phyloP scores from a whole-genome alignment of 2,797 vertebrate genomes.

The Phrynocephalus forsythii region DNA sequence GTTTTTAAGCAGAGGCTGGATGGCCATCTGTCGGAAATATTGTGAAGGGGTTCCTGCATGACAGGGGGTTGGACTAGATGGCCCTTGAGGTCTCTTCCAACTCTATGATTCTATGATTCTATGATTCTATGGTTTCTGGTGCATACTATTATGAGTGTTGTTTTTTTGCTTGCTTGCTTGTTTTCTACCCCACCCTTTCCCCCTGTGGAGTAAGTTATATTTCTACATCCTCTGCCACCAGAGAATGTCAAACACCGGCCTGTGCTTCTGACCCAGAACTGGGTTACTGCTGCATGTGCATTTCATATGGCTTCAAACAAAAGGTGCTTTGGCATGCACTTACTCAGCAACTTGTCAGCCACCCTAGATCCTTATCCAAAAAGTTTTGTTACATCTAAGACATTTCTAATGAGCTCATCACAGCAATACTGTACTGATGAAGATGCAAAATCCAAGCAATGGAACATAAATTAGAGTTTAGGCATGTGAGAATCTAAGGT shows the following conservation, averaged over 20 bases:
- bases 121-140: too few relatives aligned
- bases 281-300: background rate
- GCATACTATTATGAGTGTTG: background rate
- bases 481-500: background rate
- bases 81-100: too few relatives aligned
- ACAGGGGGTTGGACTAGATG: too few relatives aligned
- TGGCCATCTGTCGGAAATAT: too few relatives aligned
- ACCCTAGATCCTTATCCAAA: background rate
- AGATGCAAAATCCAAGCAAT: background rate
- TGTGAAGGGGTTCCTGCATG: too few relatives aligned
- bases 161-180: too few relatives aligned
- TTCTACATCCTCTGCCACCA: constrained; percentile 27
- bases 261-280: constrained; percentile 33
- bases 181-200: too few relatives aligned
- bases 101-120: too few relatives aligned
- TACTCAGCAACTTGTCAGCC: constrained; percentile 32
- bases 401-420: constrained; percentile 30
- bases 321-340: constrained; percentile 44
- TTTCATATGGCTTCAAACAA: constrained; percentile 6
- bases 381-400: constrained; percentile 49
- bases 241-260: constrained; percentile 25
- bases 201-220: background rate
- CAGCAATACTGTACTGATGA: background rate
- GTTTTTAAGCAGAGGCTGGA: too few relatives aligned
- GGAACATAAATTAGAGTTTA: background rate